Base-by-base conservation (phyloP, 1,140 invertebrate species). In the Heliconius hewitsoni region DNA sequence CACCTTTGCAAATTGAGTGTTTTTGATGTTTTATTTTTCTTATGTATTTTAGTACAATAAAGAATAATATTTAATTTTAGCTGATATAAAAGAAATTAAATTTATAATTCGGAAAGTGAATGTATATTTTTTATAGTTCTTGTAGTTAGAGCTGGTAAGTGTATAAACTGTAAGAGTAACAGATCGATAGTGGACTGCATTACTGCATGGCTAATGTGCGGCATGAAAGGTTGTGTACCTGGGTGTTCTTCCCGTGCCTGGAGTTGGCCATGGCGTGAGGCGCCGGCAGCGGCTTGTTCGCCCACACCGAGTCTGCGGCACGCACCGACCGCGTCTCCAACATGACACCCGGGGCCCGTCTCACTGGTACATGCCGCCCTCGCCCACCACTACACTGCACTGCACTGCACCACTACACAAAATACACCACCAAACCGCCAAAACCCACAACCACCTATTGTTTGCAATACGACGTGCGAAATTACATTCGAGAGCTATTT, bases 291-390 rank as follows among this genome's bases (percentile, higher is more conserved):
- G 94, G 94, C 86, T 95, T 95, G 85, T 90, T 94, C 84, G 92
- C 93, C 94, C 94, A 95, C 90, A 94, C 92, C 90, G 92, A 93
- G 84, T 95, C 94, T 84, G 94, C 92, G 91, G 92, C 89, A 83
- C 94, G 94, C 82, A 90, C 88, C 77, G 94, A 94, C 90, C 94
- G 91, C 92, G 94, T 95, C 91, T 95, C 94, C 94, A 95, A 94
- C 94, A 95, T 95, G 93, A 92, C 94, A 93, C 92, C 84, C 87
- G 87, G 81, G 84, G 76, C 78, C 84, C 87, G 86, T 86, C 86
- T 93, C 87, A 92, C 89, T 88, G 86, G 84, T 90, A 85, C 91
- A 93, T 93, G 75, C 81, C 87, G 78, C 82, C 76, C 81, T 30
- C 77, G 81, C 42, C 13, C 42, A 81, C 79, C 84, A 83, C 86